Conservation (phyloP, 2,113 vertebrate species). For the Mola mola region DNA sequence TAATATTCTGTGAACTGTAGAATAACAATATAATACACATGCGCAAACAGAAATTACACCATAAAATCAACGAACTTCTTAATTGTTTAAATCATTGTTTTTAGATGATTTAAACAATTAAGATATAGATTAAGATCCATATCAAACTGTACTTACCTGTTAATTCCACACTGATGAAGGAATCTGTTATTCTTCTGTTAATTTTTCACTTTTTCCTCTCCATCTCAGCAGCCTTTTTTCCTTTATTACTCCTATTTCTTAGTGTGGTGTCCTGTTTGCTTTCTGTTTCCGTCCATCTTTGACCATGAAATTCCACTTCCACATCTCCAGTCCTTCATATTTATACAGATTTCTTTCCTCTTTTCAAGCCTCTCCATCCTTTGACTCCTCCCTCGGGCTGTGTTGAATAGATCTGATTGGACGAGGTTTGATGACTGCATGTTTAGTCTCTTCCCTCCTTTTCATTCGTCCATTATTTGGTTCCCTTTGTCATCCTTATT, state of each 20-base stretch:
- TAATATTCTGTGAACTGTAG: too few species aligned
- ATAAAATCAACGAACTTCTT: too few species aligned
- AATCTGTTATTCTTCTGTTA: too few species aligned
- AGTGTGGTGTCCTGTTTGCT: neutral
- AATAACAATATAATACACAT: too few species aligned
- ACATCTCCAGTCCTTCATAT: slow-evolving; percentile 6
- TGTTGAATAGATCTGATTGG: slow-evolving; percentile 27
- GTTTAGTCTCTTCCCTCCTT: neutral
- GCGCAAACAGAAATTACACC: too few species aligned
- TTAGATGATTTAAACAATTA: too few species aligned
- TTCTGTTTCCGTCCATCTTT: slow-evolving; percentile 4
- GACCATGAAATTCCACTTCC: neutral
- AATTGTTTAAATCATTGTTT: too few species aligned
- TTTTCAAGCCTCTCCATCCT: slow-evolving; percentile 10
- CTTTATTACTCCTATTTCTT: neutral
- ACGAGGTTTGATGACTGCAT: neutral
- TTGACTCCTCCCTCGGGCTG: slow-evolving; percentile 33
- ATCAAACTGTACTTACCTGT: neutral
- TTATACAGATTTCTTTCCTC: neutral
- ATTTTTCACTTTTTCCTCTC: too few species aligned
- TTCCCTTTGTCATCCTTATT: too few species aligned
- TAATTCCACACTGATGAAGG: too few species aligned
- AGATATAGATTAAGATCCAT: neutral
- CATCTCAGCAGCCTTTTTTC: neutral
- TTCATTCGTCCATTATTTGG: too few species aligned